Base-by-base conservation (phyloP, 2,797 vertebrate species). In the Sebastes iracundus region DNA sequence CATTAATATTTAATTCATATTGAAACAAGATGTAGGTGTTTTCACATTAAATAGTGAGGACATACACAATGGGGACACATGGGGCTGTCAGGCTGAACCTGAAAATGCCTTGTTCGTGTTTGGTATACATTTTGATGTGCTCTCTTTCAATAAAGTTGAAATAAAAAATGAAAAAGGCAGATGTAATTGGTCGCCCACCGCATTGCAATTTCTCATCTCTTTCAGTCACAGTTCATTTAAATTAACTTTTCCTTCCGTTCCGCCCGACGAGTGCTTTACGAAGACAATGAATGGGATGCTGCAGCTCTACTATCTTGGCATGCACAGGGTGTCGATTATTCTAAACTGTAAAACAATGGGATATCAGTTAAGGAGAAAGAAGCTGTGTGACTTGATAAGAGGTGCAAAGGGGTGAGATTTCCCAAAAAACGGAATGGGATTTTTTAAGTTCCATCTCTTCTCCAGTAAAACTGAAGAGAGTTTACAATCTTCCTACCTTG, bases 331-430 rank as follows among this genome's bases (percentile, higher is more conserved):
- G 52, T 70, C 32, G 38, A 68, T 82, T 38, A 67, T 55, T 73
- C 25, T 80, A 52, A 80, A 77, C 35, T 38, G 32, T 55, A 30
- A 80, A 84, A 84, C 73, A 84, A 82, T 22, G 10, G 32, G 22
- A 23, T 63, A 65, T 65, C 67, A 53, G 20, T 75, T 46, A 22
- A 60, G 65, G 27, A 62, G n/a, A 58, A 67, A n/a, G 1, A 23
- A 33, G 13, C 27, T 28, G 25, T 76, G 62, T 71, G 9, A 70
- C 38, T 3, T 71, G 23, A 75, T 63, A 62, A 28, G 7, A 71
- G 13, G 59, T 7, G 9, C 4, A 30, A 27, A 23, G 28, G 5
- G 16, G 32, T 2, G 27, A 33, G 55, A 62, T 66, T 56, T 60
- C 25, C 12, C 27, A 55, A 72, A 82, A 53, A 22, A 33, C 69